phyloP scores from a whole-genome alignment of 2,888 invertebrate genomes.

The Eilema depressum region DNA sequence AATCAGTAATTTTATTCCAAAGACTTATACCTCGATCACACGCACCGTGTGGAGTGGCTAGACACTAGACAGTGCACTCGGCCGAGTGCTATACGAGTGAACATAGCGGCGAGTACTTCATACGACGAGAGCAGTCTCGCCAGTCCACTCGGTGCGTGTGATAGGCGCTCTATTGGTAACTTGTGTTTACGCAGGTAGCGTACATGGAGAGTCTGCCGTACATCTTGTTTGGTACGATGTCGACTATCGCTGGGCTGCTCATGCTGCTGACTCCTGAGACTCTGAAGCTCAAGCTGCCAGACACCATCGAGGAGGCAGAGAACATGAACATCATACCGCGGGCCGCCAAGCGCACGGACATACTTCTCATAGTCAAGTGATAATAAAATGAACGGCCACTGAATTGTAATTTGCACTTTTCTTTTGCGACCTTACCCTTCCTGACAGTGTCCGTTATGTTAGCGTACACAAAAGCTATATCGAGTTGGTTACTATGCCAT shows the following conservation, averaged over 20 bases:
- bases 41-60: too few species aligned
- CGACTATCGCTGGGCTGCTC: slow-evolving; percentile 33
- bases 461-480: too few species aligned
- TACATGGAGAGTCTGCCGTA: slow-evolving; percentile 36
- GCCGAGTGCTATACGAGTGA: too few species aligned
- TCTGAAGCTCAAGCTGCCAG: slow-evolving; percentile 34
- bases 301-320: slow-evolving; percentile 41
- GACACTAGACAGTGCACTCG: too few species aligned
- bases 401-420: background rate
- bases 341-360: background rate
- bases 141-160: too few species aligned
- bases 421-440: background rate
- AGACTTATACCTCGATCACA: too few species aligned
- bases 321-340: slow-evolving; percentile 23
- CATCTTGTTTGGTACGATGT: slow-evolving; percentile 35
- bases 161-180: background rate
- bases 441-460: too few species aligned
- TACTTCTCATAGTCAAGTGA: background rate
- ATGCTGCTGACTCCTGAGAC: slow-evolving; percentile 49
- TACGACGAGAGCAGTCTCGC: too few species aligned
- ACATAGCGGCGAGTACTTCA: too few species aligned
- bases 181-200: slow-evolving; percentile 21
- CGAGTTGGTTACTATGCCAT: too few species aligned
- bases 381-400: background rate
- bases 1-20: background rate